Base-by-base conservation (phyloP, 2,113 vertebrate genomes). In the Leucopsar rothschildi region DNA sequence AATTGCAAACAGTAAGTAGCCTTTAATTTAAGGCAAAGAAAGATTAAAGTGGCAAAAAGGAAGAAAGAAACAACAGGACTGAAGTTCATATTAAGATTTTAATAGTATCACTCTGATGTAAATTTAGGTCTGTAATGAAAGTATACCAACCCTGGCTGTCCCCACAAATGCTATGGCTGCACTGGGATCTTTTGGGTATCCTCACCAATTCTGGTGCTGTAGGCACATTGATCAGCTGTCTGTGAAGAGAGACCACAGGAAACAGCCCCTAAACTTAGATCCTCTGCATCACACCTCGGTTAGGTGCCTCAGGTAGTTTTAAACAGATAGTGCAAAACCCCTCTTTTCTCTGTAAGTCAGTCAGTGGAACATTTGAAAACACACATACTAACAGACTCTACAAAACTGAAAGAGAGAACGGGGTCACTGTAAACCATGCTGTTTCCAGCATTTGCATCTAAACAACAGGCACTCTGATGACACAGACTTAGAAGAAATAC, bases 381-480 rank as follows among this genome's bases (percentile, higher is more conserved):
- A 89, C 27, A 70, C 42, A 72, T 63, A 21, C 22, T 42, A 83
- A 64, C 29, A 95, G 50, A 88, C n/a, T 29, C n/a, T 29, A 61
- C 28, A 50, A 92, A 96, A 52, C 59, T 25, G 50, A 92, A 78
- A 61, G 1, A 5, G 50, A 47, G 68, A 60, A 77, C 66, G 61
- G 80, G 60, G 65, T 93, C 82, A 73, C 35, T 72, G 86, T 47
- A 83, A 97, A 95, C 44, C 56, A 18, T n/a, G n/a, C n/a, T 79
- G 33, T 52, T 44, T 93, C 49, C 73, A 92, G 37, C 52, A 95
- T 97, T 97, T 94, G 60, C 88, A 90, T 96, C 91, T 95, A 97
- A 96, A 95, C 60, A 96, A 94, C 11, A 29, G n/a, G 40, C 25
- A 0, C 61, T 89, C 66, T 95, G 92, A 89, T 97, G 96, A 92